Evolutionary conservation across 2,888 invertebrate species (phyloP), one percentile per base, ranked within the genome.

Genomic region (Pseudococcus viburni): DNA sequence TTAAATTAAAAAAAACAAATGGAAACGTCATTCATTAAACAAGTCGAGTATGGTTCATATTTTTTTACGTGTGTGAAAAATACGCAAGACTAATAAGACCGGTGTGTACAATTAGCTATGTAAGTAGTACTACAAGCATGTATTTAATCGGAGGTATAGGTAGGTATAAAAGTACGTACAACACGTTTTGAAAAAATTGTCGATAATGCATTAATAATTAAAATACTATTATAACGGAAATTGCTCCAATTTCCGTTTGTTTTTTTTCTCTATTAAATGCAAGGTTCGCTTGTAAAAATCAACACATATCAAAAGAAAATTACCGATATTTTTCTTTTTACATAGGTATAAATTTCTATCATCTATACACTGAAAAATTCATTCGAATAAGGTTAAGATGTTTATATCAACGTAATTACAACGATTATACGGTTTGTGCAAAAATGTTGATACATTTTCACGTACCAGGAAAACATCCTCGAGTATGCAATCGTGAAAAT

Each of bases 171-270:
- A 33, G 26, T 55, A 55, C 5, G 33, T 73, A 55, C n/a, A 83
- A 6, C 12, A 1, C 64, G 22, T 42, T n/a, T 85, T 88, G 85
- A 26, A 85, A 88, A 64, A 48, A 15, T 33, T 22, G 9, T 22
- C 22, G 11, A 64, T 64, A 64, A 11, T 64, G 22, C 9, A 64
- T 64, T 64, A 51, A 39, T 80, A 73, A 80, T 80, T 42, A 39
- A 42, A 80, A 39, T 39, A 26, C 17, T 26, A 22, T 15, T 26
- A 80, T 42, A 33, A 9, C n/a, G 12, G 39, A 39, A 77, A 77
- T 26, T 17, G 4, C 39, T 19, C 6, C 12, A 15, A 8, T 80
- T 64, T 22, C 22, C 22, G 9, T 64, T 64, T 22, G 11, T 22
- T 19, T 64, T 22, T 64, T 64, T 64, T 64, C 64, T 64, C 22